These are phyloP conservation scores for Nymphalis io DNA, from an alignment of 1,140 invertebrate genomes.

Conservation along the genomic window DNA sequence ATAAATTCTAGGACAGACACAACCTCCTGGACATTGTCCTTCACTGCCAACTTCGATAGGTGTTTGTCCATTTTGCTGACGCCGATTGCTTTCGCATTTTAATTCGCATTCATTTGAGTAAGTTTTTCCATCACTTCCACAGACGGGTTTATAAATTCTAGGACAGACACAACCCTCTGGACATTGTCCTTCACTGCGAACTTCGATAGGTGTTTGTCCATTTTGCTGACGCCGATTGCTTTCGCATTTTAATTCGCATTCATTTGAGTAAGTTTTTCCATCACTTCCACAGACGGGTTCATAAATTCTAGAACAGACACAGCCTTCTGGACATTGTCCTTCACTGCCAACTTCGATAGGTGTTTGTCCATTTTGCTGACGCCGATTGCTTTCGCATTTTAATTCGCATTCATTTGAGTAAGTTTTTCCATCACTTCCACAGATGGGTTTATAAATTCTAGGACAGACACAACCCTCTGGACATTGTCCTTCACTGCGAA, in stretches of 20 bases:
- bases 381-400: slow-evolving; percentile 34
- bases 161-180: slow-evolving; percentile 26
- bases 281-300: slow-evolving; percentile 32
- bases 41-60: slow-evolving; percentile 29
- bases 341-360: neutral
- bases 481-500: slow-evolving; percentile 33
- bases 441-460: slow-evolving; percentile 23
- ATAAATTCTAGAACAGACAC: slow-evolving; percentile 21
- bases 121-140: slow-evolving; percentile 28
- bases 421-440: slow-evolving; percentile 28
- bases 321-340: neutral
- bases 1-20: slow-evolving; percentile 26
- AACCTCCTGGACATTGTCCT: slow-evolving; percentile 30
- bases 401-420: slow-evolving; percentile 38
- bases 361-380: neutral
- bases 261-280: slow-evolving; percentile 21
- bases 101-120: slow-evolving; percentile 38
- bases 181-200: slow-evolving; percentile 33
- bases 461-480: slow-evolving; percentile 26
- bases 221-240: neutral
- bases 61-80: slow-evolving; percentile 12
- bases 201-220: neutral
- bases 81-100: neutral
- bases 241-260: slow-evolving; percentile 32
- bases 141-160: slow-evolving; percentile 23